Evolutionary conservation across 2,113 vertebrate species (phyloP), one percentile per base, ranked within the genome.

Genomic region (Psammodynastes pulverulentus): DNA sequence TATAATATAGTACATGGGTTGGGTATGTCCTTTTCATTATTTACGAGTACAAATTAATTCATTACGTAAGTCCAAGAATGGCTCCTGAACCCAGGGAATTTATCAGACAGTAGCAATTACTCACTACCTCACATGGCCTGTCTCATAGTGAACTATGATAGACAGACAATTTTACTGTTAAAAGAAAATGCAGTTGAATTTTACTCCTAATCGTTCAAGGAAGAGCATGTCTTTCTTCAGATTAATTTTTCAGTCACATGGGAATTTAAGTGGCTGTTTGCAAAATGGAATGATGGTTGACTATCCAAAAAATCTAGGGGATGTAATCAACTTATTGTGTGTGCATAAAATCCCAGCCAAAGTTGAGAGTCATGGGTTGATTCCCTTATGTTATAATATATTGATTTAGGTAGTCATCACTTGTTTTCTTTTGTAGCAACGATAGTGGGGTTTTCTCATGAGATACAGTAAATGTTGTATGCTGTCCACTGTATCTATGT

Each of bases 1-100:
- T 99, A 99, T 97, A 99, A 99, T 96, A 99, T 98, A 86, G 97
- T 99, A 92, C 99, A 99, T 34, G 99, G 99, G 90, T 97, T 98
- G 96, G 99, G 99, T 99, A 97, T 92, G 97, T 97, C 91, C n/a
- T 5, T 94, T 95, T 90, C 48, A 85, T 43, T 89, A 88, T 12
- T 39, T 90, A 87, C 1, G 1, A 84, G 1, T 85, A 86, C 89
- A 56, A 91, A 54, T 92, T 79, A 79, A 79, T 4, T 92, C 91
- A 43, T 24, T 87, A 8, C 51, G 8, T 91, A 51, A 45, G 43
- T 88, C 87, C 92, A 58, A 92, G 93, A 94, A 89, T 46, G 48
- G 1, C 19, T n/a, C 26, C 58, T 24, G 4, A 12, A 88, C 84
- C 43, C 23, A 54, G 48, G 49, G 46, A 88, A 79, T 46, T 26